Base-by-base conservation (phyloP, 2,888 invertebrate genomes). In the Crioceris asparagi region DNA sequence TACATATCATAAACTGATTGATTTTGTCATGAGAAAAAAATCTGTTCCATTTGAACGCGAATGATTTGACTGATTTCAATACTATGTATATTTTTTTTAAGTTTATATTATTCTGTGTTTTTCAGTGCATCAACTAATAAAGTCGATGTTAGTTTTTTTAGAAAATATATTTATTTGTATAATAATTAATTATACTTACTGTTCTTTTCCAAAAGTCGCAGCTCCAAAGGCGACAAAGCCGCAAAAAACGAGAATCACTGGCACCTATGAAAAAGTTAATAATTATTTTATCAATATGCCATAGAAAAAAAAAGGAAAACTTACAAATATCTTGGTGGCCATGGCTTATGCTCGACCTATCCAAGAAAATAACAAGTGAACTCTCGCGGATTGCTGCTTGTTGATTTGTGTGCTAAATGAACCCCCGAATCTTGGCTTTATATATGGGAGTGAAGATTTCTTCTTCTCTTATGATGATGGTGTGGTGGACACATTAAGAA, bases 141-240 rank as follows among this genome's bases (percentile, higher is more conserved):
- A n/a, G n/a, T n/a, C n/a, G n/a, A n/a, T n/a, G n/a, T n/a, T n/a
- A n/a, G n/a, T n/a, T n/a, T n/a, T 21, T 10, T 7, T 21, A 21
- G 6, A 6, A 21, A 21, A 21, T 11, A 27, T n/a, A 7, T 27
- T 11, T 11, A 21, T 25, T 25, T 7, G 7, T 25, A 25, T 12
- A 25, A 7, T 4, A 27, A 11, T 21, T 10, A 34, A 10, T n/a
- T 15, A 11, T 11, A 39, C 39, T 39, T 36, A 39, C 39, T 39
- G 39, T 27, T 39, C 39, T 27, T 39, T 39, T 17, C 39, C 39
- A 10, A 39, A 39, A 6, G 36, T 39, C 14, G 39, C 35, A n/a
- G 12, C 17, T 12, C 32, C 18, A 17, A 27, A 33, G 5, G 32
- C 33, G 17, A 34, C 12, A 10, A 38, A 27, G 15, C 33, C 17